Evolutionary conservation across 2,888 invertebrate species (phyloP).

Genomic region (Drosophila macrospina): DNA sequence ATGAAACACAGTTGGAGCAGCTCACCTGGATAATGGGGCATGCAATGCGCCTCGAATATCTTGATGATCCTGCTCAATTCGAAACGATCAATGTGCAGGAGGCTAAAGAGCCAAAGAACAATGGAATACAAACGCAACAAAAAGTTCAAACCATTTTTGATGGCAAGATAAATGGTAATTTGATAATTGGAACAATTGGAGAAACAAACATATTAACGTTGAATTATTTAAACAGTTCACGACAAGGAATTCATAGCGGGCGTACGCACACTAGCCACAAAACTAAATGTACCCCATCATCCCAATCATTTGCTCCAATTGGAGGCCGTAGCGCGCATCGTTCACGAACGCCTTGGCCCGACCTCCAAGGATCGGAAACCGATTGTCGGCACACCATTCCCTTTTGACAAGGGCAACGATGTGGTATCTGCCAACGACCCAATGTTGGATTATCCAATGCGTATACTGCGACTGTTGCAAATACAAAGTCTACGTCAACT

Average conservation of each 20-base stretch:
- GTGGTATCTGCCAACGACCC: slow-evolving; percentile 88
- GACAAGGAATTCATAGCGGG: slow-evolving; percentile 93
- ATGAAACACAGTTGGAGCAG: slow-evolving; percentile 88
- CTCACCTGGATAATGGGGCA: slow-evolving; percentile 94
- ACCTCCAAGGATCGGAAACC: slow-evolving; percentile 85
- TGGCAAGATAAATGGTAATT: slow-evolving; percentile 92
- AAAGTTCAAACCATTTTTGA: slow-evolving; percentile 93
- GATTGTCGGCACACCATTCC: slow-evolving; percentile 88
- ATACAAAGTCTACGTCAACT: slow-evolving; percentile 87
- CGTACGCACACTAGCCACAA: slow-evolving; percentile 91
- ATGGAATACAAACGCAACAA: slow-evolving; percentile 62
- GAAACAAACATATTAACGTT: not conserved
- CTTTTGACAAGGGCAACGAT: slow-evolving; percentile 88
- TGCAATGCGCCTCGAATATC: slow-evolving; percentile 93
- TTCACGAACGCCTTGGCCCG: slow-evolving; percentile 87
- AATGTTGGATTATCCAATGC: slow-evolving; percentile 90
- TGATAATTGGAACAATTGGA: not conserved
- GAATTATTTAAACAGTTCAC: slow-evolving; percentile 87
- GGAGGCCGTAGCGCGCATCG: slow-evolving; percentile 89
- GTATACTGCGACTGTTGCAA: slow-evolving; percentile 91
- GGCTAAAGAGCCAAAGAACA: slow-evolving; percentile 86
- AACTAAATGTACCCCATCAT: slow-evolving; percentile 93
- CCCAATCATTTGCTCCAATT: slow-evolving; percentile 91
- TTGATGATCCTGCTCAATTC: slow-evolving; percentile 91
- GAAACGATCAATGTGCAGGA: slow-evolving; percentile 88